These are phyloP conservation scores for Acanthosepion esculentum DNA, from an alignment of 2,888 invertebrate genomes.

Conservation along the genomic window DNA sequence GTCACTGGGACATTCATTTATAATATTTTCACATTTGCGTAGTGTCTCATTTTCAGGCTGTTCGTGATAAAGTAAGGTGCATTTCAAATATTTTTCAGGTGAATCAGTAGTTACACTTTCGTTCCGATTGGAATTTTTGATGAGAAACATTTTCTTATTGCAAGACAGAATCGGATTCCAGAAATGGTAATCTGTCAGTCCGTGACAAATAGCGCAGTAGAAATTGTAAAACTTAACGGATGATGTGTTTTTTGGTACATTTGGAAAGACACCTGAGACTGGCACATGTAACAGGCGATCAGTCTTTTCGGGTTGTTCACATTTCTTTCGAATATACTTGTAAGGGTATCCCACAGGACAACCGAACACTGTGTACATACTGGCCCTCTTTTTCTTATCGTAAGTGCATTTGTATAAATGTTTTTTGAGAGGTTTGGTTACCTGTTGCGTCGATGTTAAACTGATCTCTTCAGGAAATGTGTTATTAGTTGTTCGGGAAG, in stretches of 20 bases:
- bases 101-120: neutral
- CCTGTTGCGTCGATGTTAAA: neutral
- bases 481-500: neutral
- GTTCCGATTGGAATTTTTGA: neutral
- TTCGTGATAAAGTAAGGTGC: no score
- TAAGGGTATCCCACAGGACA: neutral
- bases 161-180: neutral
- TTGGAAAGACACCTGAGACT: neutral
- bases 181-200: neutral
- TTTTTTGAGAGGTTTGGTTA: neutral
- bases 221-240: neutral
- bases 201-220: neutral
- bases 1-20: neutral
- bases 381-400: neutral
- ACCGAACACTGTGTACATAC: neutral
- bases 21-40: neutral
- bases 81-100: neutral
- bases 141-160: accelerated
- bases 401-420: neutral
- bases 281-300: neutral
- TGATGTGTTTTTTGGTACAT: neutral
- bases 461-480: neutral
- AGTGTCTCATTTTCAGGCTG: neutral
- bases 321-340: neutral
- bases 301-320: neutral